Base-by-base conservation (phyloP, 2,113 vertebrate species). In the Probosciger aterrimus region DNA sequence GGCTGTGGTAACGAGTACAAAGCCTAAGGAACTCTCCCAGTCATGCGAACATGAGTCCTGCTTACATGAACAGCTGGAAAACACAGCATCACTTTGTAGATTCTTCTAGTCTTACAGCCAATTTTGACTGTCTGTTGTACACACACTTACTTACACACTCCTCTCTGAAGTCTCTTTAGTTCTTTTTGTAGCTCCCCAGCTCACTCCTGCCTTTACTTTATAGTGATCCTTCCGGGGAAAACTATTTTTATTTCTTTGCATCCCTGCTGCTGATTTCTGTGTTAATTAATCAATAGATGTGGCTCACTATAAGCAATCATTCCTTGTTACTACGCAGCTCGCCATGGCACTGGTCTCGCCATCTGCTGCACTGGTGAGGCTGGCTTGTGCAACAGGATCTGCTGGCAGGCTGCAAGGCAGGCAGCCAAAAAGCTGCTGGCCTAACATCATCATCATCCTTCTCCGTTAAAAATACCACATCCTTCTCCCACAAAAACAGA, bases 361-460 rank as follows among this genome's bases (percentile, higher is more conserved):
- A 92, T 94, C 90, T 95, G 96, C 84, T 74, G 39, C 2, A 1
- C 93, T 74, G 82, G 59, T 78, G 85, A 67, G 64, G 46, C 82
- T 78, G 88, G 28, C 90, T 63, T 44, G 60, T 74, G 77, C 60
- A 79, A 68, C 60, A 63, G 69, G 39, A n/a, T 46, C 64, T 78
- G 88, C 92, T 78, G 96, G 94, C 92, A 73, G 37, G 82, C 91
- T 82, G 39, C 53, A 18, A 47, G 86, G 91, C 94, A 67, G 50
- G 53, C 91, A 69, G 94, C 94, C 94, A 95, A 82, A 75, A 33
- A 65, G 74, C 84, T 94, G 93, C 90, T 88, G 92, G 59, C 78
- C 87, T 33, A 77, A 46, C 86, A 80, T 2, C 90, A 77, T 37
- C 82, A 41, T 46, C 79, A 67, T 88, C 92, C 71, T 70, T 85